phyloP scores from a whole-genome alignment of 2,113 vertebrate species.

The Corythoichthys haematopterus region DNA sequence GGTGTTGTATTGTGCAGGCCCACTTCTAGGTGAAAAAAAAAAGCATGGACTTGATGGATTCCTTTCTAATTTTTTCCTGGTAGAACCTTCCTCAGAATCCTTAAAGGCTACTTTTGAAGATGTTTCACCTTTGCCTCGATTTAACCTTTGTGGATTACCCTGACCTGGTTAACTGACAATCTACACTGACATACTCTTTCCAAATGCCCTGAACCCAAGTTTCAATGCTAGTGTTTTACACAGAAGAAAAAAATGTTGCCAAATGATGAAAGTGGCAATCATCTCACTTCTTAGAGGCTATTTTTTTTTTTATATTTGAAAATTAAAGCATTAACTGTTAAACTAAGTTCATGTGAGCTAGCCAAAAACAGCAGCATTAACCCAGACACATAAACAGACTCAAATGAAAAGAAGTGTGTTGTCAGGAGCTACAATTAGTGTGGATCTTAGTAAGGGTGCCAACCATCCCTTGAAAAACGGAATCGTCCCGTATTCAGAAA shows the following conservation, averaged over 20 bases:
- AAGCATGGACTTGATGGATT: background rate
- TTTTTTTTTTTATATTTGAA: background rate
- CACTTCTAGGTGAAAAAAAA: background rate
- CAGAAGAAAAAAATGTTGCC: no score
- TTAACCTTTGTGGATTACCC: no score
- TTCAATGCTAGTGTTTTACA: background rate
- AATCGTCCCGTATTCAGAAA: no score
- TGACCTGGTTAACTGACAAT: no score
- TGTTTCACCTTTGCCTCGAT: no score
- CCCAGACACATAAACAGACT: background rate
- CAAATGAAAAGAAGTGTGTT: background rate
- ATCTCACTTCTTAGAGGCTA: background rate
- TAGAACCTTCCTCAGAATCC: no score
- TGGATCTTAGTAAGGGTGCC: background rate
- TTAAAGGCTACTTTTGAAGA: no score
- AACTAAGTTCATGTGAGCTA: background rate
- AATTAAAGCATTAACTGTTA: background rate
- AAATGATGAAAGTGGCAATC: background rate
- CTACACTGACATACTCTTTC: no score
- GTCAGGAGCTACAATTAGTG: background rate
- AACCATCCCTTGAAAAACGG: no score
- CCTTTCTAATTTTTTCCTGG: no score
- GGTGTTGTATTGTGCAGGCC: no score
- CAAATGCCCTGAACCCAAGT: no score
- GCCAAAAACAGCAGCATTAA: background rate